Base-by-base conservation (phyloP, 2,113 vertebrate genomes). In the Platichthys flesus region DNA sequence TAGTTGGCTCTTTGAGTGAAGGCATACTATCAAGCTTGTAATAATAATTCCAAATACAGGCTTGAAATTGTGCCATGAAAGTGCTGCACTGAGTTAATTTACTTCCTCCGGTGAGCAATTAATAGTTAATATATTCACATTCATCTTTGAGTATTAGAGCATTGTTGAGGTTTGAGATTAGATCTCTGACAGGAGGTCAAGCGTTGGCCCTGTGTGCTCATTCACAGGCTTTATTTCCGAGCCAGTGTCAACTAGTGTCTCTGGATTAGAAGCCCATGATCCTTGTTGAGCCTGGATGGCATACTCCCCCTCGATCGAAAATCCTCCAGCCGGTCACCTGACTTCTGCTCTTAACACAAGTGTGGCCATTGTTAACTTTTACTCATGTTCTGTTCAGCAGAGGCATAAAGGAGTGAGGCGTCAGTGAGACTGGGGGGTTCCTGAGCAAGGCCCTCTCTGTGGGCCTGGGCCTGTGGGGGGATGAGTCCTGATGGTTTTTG, bases 211-310 rank as follows among this genome's bases (percentile, higher is more conserved):
- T 61, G 74, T 75, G 9, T 58, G 40, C 64, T 75, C 70, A 80
- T 75, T 76, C 69, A 7, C 68, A 59, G 35, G 61, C 65, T 88
- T 81, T 80, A 69, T 78, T 75, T 72, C 78, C 74, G 16, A 89
- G 79, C 78, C 58, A 24, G 65, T 86, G 85, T 85, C 84, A 78
- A 67, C 76, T 80, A 62, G 26, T 82, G 77, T 91, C 82, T 71
- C 63, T 72, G 91, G 91, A 91, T 94, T 90, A 88, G 66, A 78
- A 71, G 65, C 68, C 59, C 60, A 58, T 89, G 86, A 92, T 89
- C 85, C 88, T 23, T 2, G 76, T 82, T 90, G 88, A 92, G 66
- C 88, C 82, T 76, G 55, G 52, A 52, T 64, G 61, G 60, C 79
- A 57, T 40, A 63, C 51, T 77, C 66, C 59, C 64, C 68, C 86